A percentile compares a stretch with the other conserved stretches of the same genome.
These are phyloP conservation scores for Agapornis roseicollis DNA, from an alignment of 2,113 vertebrate genomes.

Conservation along the genomic window DNA sequence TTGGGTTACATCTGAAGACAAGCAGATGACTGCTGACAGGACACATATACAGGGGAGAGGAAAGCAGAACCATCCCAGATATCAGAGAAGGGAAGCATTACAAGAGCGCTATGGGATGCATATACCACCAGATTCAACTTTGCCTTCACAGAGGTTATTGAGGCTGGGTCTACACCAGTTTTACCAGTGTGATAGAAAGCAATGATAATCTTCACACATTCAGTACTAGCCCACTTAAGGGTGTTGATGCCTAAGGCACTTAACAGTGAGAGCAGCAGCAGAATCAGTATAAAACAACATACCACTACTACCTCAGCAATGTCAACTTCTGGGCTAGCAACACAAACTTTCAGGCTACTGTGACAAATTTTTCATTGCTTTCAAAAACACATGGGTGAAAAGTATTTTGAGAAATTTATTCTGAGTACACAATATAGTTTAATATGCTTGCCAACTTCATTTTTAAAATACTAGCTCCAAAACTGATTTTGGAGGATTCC, in stretches of 20 bases:
- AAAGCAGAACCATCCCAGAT: background rate
- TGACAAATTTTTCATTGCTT: background rate
- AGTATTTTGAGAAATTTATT: background rate
- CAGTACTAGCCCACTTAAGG: background rate
- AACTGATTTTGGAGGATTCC: background rate
- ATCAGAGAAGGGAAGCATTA: background rate
- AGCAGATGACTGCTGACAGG: background rate
- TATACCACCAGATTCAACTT: background rate
- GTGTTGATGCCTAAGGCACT: background rate
- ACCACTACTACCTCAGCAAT: background rate
- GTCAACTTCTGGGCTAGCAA: background rate
- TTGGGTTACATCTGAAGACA: background rate
- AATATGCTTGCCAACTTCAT: background rate
- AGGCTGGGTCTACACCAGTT: background rate
- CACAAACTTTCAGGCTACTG: background rate
- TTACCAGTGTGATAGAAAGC: background rate
- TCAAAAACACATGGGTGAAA: background rate
- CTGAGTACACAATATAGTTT: background rate
- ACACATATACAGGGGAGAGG: background rate
- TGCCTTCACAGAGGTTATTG: background rate
- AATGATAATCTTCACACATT: background rate
- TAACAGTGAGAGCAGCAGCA: background rate
- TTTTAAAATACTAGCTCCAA: background rate
- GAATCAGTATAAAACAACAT: background rate
- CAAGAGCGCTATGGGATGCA: background rate